phyloP scores from a whole-genome alignment of 1,140 invertebrate genomes.

The Cydia strobilella region DNA sequence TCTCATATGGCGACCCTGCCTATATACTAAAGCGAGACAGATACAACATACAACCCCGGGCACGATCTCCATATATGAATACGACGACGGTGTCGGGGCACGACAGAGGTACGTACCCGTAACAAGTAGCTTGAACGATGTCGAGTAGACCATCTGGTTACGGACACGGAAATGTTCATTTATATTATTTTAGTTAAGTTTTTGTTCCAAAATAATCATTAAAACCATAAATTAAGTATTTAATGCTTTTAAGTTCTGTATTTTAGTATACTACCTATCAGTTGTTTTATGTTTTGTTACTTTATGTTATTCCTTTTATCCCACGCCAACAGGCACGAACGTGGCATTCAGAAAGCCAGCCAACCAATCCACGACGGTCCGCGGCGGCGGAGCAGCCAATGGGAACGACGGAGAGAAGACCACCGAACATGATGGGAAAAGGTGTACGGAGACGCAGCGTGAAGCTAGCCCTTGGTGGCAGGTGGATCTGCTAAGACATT shows the following conservation, averaged over 20 bases:
- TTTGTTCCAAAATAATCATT: no score
- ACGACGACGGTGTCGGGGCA: slow-evolving; percentile 84
- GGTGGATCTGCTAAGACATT: slow-evolving; percentile 91
- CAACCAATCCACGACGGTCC: slow-evolving; percentile 93
- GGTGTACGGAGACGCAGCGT: slow-evolving; percentile 93
- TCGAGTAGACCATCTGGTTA: no score
- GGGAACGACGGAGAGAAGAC: slow-evolving; percentile 92
- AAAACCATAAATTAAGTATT: no score
- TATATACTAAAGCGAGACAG: slow-evolving; percentile 43
- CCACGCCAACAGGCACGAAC: slow-evolving; percentile 85
- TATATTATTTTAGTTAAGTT: no score
- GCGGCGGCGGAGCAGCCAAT: slow-evolving; percentile 89
- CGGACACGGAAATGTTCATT: no score
- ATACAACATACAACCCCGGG: slow-evolving; percentile 79
- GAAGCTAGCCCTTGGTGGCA: slow-evolving; percentile 96
- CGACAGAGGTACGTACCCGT: no score
- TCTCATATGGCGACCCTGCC: no score
- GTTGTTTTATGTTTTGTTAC: neutral
- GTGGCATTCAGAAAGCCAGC: slow-evolving; percentile 92
- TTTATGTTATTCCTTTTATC: neutral
- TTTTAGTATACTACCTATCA: neutral
- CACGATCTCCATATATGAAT: slow-evolving; percentile 87
- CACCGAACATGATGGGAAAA: slow-evolving; percentile 91
- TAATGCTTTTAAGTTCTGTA: neutral
- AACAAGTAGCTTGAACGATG: no score